A percentile compares a stretch with the other conserved stretches of the same genome.
Evolutionary conservation across 2,797 vertebrate species (phyloP).

Genomic region (Dicrostonyx torquatus): DNA sequence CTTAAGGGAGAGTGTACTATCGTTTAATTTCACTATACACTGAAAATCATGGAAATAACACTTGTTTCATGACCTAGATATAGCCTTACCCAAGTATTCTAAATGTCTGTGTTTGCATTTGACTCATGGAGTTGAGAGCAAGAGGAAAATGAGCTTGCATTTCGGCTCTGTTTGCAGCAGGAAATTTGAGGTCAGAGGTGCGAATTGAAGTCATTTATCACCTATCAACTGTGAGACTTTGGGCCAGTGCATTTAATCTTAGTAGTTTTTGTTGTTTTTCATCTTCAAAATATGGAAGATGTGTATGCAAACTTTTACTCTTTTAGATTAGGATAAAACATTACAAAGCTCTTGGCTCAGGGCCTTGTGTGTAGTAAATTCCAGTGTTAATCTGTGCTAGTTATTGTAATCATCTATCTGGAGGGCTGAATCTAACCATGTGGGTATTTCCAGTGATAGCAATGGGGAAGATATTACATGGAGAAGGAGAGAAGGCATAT

Average conservation of each 20-base stretch:
- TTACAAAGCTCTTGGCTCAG: neutral
- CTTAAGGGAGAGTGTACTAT: neutral
- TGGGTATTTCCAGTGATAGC: neutral
- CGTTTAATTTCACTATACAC: neutral
- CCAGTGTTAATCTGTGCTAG: neutral
- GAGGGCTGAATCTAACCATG: neutral
- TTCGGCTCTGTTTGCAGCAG: neutral
- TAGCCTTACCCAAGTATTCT: neutral
- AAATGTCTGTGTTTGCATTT: neutral
- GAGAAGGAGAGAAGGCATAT: neutral
- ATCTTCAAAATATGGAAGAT: neutral
- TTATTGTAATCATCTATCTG: neutral
- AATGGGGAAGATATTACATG: neutral
- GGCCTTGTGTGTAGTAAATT: neutral
- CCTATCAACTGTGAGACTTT: neutral
- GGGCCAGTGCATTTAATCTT: neutral
- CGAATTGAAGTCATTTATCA: neutral
- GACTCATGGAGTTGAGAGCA: neutral
- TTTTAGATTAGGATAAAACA: slow-evolving; percentile 2
- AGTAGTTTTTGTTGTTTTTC: neutral
- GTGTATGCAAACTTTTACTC: neutral
- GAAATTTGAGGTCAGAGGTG: neutral
- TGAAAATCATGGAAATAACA: neutral
- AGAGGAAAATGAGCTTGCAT: neutral
- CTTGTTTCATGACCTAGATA: neutral